phyloP scores from a whole-genome alignment of 2,797 vertebrate genomes.

The Knipowitschia caucasica region DNA sequence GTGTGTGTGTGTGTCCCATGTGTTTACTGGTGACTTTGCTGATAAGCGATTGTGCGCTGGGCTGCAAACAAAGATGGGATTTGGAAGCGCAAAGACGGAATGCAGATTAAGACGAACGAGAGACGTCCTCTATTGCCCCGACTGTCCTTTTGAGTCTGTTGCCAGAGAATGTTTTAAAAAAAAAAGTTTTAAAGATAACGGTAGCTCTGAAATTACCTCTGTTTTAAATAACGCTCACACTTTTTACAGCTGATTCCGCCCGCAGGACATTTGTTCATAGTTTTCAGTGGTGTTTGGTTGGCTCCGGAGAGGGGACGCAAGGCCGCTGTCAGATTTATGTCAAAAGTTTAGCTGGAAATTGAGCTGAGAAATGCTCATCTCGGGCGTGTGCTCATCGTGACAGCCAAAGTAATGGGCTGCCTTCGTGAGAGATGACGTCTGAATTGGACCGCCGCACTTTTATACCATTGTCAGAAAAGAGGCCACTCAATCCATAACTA shows the following conservation, averaged over 20 bases:
- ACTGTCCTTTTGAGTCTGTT: too few relatives aligned
- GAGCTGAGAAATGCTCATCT: slow-evolving; percentile 31
- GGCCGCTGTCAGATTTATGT: slow-evolving; percentile 20
- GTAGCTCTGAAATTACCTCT: too few relatives aligned
- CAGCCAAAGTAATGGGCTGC: slow-evolving; percentile 54
- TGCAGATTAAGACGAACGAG: slow-evolving; percentile 64
- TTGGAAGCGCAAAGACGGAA: slow-evolving; percentile 35
- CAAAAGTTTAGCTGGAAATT: slow-evolving; percentile 9
- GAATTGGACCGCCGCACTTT: slow-evolving; percentile 38
- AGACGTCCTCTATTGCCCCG: slow-evolving; percentile 42
- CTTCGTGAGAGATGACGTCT: slow-evolving; percentile 53
- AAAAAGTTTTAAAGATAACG: too few relatives aligned
- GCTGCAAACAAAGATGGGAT: slow-evolving; percentile 46
- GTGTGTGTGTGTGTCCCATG: slow-evolving; percentile 26
- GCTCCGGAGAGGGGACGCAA: slow-evolving; percentile 9
- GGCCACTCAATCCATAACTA: slow-evolving; percentile 25
- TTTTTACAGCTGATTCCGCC: background rate
- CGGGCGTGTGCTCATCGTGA: slow-evolving; percentile 42
- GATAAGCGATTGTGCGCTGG: slow-evolving; percentile 49
- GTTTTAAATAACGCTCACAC: too few relatives aligned
- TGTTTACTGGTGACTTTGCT: slow-evolving; percentile 57
- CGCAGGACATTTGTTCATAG: slow-evolving; percentile 1
- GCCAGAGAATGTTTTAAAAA: too few relatives aligned
- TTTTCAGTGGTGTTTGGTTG: slow-evolving; percentile 16
- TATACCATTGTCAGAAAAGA: slow-evolving; percentile 8